Conservation (phyloP, 1,140 invertebrate genomes). For the Aphaenogaster ashmeadi region DNA sequence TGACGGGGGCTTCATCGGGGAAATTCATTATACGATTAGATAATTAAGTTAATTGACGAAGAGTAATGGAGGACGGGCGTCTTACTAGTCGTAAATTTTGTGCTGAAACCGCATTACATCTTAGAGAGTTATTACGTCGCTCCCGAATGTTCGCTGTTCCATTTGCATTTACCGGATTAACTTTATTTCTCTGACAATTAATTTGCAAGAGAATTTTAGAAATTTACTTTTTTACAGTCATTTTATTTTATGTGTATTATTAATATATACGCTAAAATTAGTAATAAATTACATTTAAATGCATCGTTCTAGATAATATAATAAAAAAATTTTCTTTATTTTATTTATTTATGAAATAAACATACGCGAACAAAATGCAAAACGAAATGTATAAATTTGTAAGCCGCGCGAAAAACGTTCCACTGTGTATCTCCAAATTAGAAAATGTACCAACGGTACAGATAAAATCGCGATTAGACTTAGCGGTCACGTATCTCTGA, state of each 20-base stretch:
- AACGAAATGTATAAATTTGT: neutral
- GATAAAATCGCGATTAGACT: slow-evolving; percentile 21
- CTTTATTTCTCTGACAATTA: slow-evolving; percentile 1
- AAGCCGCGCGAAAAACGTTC: neutral
- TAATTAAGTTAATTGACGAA: slow-evolving; percentile 85
- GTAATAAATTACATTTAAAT: slow-evolving; percentile 1
- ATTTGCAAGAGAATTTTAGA: neutral
- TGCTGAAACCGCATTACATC: slow-evolving; percentile 47
- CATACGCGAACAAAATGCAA: neutral
- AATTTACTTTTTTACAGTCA: neutral
- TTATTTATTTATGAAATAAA: neutral
- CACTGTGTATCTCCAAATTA: neutral
- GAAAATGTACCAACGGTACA: slow-evolving; percentile 8
- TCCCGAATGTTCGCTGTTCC: slow-evolving; percentile 12
- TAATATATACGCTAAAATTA: neutral
- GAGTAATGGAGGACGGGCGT: slow-evolving; percentile 79
- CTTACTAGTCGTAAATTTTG: slow-evolving; percentile 78
- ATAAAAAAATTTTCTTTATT: neutral
- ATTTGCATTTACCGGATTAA: slow-evolving; percentile 27
- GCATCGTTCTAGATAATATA: neutral
- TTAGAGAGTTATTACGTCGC: slow-evolving; percentile 48
- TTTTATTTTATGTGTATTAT: neutral
- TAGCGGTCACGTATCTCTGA: slow-evolving; percentile 36
- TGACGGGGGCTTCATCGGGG: slow-evolving; percentile 77
- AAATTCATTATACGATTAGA: slow-evolving; percentile 85